phyloP scores from a whole-genome alignment of 2,888 invertebrate genomes.

The Brenthis ino region DNA sequence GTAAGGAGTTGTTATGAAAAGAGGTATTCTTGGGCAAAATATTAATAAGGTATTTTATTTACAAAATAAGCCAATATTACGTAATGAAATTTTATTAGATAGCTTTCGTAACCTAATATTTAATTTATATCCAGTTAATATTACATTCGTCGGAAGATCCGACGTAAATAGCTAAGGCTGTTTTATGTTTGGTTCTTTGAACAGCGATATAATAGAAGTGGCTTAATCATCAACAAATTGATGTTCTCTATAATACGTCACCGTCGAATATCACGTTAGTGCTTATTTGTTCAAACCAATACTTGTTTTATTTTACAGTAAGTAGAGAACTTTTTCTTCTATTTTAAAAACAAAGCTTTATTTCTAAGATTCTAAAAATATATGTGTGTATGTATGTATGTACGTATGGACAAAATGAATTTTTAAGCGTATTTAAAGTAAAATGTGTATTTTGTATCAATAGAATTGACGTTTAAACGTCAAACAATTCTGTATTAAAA shows the following conservation, averaged over 20 bases:
- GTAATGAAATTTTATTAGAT: conserved; percentile 30
- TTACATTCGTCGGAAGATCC: conserved; percentile 26
- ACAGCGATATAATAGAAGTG: neutral
- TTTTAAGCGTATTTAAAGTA: no score
- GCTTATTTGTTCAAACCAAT: no score
- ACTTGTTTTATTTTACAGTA: no score
- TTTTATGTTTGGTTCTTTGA: conserved; percentile 11
- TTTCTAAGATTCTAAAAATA: no score
- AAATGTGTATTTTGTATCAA: no score
- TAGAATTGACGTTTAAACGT: no score
- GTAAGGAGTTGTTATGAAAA: conserved; percentile 16
- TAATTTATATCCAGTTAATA: conserved; percentile 29
- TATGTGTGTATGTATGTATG: no score
- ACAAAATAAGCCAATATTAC: conserved; percentile 22
- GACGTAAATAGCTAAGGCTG: conserved; percentile 17
- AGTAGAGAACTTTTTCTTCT: no score
- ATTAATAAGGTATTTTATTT: conserved; percentile 20
- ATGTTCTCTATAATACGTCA: neutral
- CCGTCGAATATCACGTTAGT: no score
- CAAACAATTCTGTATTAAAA: no score
- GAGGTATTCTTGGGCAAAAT: conserved; percentile 17
- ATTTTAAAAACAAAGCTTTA: no score
- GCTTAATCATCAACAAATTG: neutral
- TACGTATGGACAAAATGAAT: no score
- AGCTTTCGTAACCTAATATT: conserved; percentile 27